phyloP scores from a whole-genome alignment of 2,113 vertebrate species.

The Callaeas wilsoni region DNA sequence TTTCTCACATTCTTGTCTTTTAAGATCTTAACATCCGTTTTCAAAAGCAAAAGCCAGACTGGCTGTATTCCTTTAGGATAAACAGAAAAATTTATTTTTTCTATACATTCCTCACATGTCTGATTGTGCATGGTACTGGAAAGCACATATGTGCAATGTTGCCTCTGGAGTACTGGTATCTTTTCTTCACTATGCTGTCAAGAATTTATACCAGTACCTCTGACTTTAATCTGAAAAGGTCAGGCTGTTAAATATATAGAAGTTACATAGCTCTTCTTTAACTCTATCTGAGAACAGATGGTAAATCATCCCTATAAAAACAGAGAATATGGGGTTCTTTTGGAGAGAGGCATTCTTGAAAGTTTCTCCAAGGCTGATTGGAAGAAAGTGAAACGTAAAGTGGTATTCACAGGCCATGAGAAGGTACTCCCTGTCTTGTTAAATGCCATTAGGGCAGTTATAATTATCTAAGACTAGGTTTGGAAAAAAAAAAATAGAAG shows the following conservation, averaged over 20 bases:
- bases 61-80: not conserved
- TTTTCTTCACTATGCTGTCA: not conserved
- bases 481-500: not conserved
- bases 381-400: not conserved
- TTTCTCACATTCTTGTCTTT: not conserved
- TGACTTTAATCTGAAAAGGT: constrained; percentile 14
- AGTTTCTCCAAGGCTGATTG: not conserved
- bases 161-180: not conserved
- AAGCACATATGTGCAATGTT: not conserved
- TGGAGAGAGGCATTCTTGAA: not conserved
- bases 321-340: not conserved
- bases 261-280: not conserved
- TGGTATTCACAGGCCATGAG: not conserved
- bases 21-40: not conserved
- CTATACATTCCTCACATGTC: not conserved
- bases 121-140: not conserved
- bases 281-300: not conserved
- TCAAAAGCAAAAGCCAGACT: not conserved
- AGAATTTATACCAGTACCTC: not conserved
- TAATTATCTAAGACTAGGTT: not conserved
- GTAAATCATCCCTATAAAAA: not conserved
- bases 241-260: constrained; percentile 11
- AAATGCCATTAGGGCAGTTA: not conserved
- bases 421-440: not conserved
- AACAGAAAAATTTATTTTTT: not conserved